Evolutionary conservation across 2,888 invertebrate species (phyloP).

Genomic region (Drosophila monieri): DNA sequence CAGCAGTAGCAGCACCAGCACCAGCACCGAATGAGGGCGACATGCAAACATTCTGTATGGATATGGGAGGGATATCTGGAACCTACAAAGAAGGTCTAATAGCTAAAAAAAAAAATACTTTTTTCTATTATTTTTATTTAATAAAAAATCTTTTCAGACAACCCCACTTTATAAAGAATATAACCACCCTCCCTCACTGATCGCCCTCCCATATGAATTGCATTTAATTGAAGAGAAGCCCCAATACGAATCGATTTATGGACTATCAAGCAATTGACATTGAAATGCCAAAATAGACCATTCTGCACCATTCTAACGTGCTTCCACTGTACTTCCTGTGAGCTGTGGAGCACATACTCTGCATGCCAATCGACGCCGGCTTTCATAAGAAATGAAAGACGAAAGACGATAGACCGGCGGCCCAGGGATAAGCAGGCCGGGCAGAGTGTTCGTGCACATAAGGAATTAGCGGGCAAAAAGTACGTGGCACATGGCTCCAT

Average conservation of each 20-base stretch:
- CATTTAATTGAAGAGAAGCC: slow-evolving; percentile 34
- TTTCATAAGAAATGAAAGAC: slow-evolving; percentile 34
- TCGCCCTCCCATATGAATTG: slow-evolving; percentile 20
- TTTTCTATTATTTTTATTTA: too few relatives aligned
- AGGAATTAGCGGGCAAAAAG: slow-evolving; percentile 70
- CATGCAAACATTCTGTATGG: slow-evolving; percentile 32
- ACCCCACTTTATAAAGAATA: too few relatives aligned
- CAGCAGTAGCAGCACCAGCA: neutral
- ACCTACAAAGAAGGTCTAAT: neutral
- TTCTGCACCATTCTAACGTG: slow-evolving; percentile 60
- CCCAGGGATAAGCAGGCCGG: slow-evolving; percentile 2
- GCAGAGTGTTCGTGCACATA: slow-evolving; percentile 71
- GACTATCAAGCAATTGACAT: slow-evolving; percentile 58
- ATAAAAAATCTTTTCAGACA: too few relatives aligned
- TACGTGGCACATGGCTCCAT: slow-evolving; percentile 71
- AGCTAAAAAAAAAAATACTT: slow-evolving; percentile 1
- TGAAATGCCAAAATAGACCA: slow-evolving; percentile 60
- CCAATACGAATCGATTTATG: slow-evolving; percentile 45
- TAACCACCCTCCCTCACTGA: neutral
- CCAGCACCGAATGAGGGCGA: slow-evolving; percentile 16
- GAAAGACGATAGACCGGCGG: neutral
- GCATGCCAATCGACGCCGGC: slow-evolving; percentile 58
- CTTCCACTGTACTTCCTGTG: slow-evolving; percentile 62
- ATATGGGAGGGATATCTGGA: slow-evolving; percentile 6
- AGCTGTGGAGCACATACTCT: slow-evolving; percentile 9